Base-by-base conservation (phyloP, 2,888 invertebrate genomes). In the Hymenopus coronatus region DNA sequence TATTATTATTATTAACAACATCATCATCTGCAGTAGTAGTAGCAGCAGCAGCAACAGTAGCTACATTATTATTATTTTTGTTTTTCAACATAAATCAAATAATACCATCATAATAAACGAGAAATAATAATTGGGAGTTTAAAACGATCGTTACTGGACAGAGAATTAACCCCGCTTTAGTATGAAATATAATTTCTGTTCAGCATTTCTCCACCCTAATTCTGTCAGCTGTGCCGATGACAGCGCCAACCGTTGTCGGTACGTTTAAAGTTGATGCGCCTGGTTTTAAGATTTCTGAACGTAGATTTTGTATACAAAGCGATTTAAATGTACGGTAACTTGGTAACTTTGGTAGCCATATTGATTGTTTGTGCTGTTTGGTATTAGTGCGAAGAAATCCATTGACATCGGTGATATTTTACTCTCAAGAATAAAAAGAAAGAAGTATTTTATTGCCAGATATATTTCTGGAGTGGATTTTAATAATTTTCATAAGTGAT, bases 301-400 rank as follows among this genome's bases (percentile, higher is more conserved):
- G 81, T 28, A 33, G 82, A 87, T 33, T 86, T 88, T 89, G 89
- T 89, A 89, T 82, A 89, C 89, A 89, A 87, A 88, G 89, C 81
- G 89, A 86, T 89, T 89, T 89, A 89, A 89, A 88, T 89, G 86
- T 87, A 30, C 83, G 83, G 88, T 70, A 70, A 70, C 54, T 20
- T 40, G 54, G 54, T 15, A 70, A 70, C 54, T 85, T 27, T 3
- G 87, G 87, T 85, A 33, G 89, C 89, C 89, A 89, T 89, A 89
- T 89, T 89, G 87, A 86, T 87, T 89, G 82, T n/a, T 84, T 87
- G 84, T 86, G 33, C 28, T 82, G 46, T 30, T 87, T 25, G 28
- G 20, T 70, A 20, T 28, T 14, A 28, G 28, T 25, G 7, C 15
- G 8, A 40, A 70, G 46, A 87, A 46, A 28, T 87, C 28, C 28